These are phyloP conservation scores for Pteronotus mesoamericanus DNA, from an alignment of 2,797 vertebrate genomes.

Conservation along the genomic window DNA sequence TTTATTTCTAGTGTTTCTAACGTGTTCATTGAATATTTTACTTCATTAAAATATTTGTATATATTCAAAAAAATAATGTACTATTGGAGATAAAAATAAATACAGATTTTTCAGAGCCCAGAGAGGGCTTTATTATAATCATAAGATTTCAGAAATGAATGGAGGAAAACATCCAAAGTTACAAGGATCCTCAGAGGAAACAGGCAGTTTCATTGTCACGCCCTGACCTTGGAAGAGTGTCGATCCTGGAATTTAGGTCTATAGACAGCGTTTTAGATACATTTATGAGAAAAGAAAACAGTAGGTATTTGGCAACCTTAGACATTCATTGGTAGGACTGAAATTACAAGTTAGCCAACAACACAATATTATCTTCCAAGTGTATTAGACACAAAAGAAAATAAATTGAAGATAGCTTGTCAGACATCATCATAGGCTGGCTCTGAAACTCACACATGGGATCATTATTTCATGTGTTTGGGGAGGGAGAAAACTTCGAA, in stretches of 20 bases:
- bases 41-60: not conserved
- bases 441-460: slow-evolving; percentile 61
- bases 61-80: slow-evolving; percentile 6
- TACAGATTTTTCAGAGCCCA: not conserved
- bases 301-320: slow-evolving; percentile 52
- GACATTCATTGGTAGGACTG: slow-evolving; percentile 54
- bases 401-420: slow-evolving; percentile 66
- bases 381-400: slow-evolving; percentile 71
- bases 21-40: not conserved
- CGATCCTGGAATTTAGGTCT: not conserved
- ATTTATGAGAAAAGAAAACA: slow-evolving; percentile 21
- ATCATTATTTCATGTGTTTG: slow-evolving; percentile 74
- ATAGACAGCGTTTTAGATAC: not conserved
- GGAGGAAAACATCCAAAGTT: not conserved
- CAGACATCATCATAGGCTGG: slow-evolving; percentile 64
- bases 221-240: not conserved
- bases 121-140: not conserved
- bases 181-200: not conserved
- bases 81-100: not conserved
- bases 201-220: not conserved
- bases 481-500: slow-evolving; percentile 61
- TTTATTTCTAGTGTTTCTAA: not conserved
- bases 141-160: not conserved
- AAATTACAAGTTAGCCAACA: slow-evolving; percentile 63
- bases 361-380: slow-evolving; percentile 67